Conservation (phyloP, 2,888 invertebrate species). For the Lepidonotus clava region DNA sequence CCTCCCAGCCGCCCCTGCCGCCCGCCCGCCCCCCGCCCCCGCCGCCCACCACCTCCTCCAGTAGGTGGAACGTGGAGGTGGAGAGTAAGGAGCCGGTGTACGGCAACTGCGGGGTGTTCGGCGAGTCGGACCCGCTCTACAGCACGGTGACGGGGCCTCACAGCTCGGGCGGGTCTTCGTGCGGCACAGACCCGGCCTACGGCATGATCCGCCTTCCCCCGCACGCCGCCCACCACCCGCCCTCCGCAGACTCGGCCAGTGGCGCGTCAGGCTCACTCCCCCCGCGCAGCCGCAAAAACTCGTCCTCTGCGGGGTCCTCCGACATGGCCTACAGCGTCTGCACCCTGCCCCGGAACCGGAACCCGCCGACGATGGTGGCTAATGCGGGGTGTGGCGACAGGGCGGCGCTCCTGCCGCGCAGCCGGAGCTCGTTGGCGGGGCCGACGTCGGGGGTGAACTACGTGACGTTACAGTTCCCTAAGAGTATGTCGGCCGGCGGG, state of each 20-base stretch:
- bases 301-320: neutral
- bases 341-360: slow-evolving; percentile 17
- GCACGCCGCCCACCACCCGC: too few relatives aligned
- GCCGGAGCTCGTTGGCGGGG: too few relatives aligned
- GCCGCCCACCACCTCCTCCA: neutral
- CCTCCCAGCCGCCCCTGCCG: neutral
- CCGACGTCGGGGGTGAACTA: too few relatives aligned
- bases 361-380: neutral
- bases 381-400: too few relatives aligned
- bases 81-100: slow-evolving; percentile 44
- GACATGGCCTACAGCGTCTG: neutral
- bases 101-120: slow-evolving; percentile 44
- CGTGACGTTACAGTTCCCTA: slow-evolving; percentile 9
- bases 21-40: neutral
- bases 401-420: too few relatives aligned
- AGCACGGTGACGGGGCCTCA: slow-evolving; percentile 7
- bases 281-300: neutral
- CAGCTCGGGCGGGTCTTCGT: neutral
- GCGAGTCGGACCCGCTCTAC: slow-evolving; percentile 38
- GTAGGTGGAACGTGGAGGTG: slow-evolving; percentile 20
- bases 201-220: slow-evolving; percentile 33
- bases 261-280: too few relatives aligned
- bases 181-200: neutral
- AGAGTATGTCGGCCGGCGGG: neutral
- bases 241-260: neutral